Conservation (phyloP, 92 coral and sea anemone species). For the Zoanthus sansibaricus region DNA sequence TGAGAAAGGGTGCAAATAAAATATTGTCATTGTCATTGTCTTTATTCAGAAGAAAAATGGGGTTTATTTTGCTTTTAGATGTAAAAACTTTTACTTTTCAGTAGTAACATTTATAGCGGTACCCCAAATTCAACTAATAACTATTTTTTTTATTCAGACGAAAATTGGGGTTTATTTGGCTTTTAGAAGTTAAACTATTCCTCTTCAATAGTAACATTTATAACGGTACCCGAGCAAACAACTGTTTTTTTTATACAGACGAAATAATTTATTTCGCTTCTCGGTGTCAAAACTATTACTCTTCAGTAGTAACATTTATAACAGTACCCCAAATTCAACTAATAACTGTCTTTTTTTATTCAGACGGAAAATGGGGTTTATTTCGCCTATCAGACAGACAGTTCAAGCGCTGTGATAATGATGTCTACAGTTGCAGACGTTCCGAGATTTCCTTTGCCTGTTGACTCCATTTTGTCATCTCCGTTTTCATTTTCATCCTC, state of each 20-base stretch:
- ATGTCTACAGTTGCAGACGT: not conserved
- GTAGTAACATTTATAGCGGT: not conserved
- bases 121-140: not conserved
- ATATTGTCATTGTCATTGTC: too few species aligned
- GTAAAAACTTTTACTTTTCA: not conserved
- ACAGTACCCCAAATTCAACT: not conserved
- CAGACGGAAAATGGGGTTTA: not conserved
- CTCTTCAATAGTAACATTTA: not conserved
- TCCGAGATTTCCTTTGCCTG: not conserved
- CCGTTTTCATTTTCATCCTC: not conserved
- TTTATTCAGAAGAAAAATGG: not conserved
- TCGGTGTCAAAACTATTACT: not conserved
- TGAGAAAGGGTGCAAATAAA: too few species aligned
- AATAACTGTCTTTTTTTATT: not conserved
- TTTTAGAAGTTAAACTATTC: too few species aligned
- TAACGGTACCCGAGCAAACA: not conserved
- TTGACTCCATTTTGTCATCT: conserved; percentile 3
- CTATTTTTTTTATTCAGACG: not conserved
- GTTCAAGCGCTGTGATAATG: conserved; percentile 20
- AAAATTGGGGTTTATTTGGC: not conserved
- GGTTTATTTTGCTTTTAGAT: not conserved
- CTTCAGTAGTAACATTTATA: not conserved
- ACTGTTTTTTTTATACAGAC: not conserved
- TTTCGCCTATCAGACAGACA: too few species aligned
- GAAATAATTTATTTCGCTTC: not conserved